Conservation (phyloP, 2,113 vertebrate species). For the Cyanocitta stelleri region DNA sequence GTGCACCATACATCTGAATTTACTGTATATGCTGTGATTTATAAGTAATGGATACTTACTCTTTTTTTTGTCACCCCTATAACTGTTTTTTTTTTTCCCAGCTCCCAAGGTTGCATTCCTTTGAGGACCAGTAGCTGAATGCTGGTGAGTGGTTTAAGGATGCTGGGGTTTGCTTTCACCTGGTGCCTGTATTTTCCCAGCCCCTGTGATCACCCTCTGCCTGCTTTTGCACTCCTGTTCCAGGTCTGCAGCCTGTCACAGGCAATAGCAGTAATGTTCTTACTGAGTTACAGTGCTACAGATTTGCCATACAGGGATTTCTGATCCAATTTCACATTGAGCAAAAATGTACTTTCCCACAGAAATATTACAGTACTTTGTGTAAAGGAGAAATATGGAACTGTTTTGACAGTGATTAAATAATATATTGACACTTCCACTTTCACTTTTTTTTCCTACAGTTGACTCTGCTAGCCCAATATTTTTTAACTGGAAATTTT, state of each 20-base stretch:
- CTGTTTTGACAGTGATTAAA: background rate
- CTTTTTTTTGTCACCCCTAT: background rate
- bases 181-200: background rate
- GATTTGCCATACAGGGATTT: background rate
- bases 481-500: background rate
- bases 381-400: background rate
- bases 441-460: background rate
- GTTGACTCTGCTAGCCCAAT: background rate
- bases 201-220: background rate
- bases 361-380: background rate
- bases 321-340: background rate
- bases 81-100: background rate
- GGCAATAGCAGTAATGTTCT: background rate
- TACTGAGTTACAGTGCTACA: background rate
- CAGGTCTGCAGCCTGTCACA: background rate
- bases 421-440: background rate
- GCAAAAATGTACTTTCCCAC: background rate
- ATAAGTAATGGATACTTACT: background rate
- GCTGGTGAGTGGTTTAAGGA: background rate
- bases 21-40: background rate
- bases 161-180: background rate
- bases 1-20: background rate
- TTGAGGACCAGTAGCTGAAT: background rate
- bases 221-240: background rate
- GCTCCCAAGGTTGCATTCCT: background rate